These are phyloP conservation scores for Saccostrea glomerata DNA, from an alignment of 1,140 invertebrate species.

Conservation along the genomic window DNA sequence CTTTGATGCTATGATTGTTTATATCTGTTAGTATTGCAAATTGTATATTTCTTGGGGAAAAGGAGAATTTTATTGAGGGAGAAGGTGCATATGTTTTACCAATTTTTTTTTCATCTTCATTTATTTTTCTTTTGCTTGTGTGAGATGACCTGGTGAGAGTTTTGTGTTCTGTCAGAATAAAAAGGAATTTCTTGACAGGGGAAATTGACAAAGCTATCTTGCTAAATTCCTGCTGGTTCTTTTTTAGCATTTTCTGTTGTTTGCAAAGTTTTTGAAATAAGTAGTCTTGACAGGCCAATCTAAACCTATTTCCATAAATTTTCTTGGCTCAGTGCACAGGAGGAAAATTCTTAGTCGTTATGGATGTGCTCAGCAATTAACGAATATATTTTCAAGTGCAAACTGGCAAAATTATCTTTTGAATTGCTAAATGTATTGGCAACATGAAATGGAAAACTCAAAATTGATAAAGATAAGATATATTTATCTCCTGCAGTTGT, in stretches of 20 bases:
- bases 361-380: conserved; percentile 17
- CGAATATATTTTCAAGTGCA: conserved; percentile 22
- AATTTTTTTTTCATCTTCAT: neutral
- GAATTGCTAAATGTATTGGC: conserved; percentile 30
- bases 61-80: neutral
- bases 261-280: conserved; percentile 11
- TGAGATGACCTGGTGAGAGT: neutral
- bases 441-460: conserved; percentile 24
- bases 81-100: conserved; percentile 24
- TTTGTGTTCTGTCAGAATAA: neutral
- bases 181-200: neutral
- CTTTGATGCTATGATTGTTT: neutral
- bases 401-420: conserved; percentile 30
- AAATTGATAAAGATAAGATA: conserved; percentile 27
- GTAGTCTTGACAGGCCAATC: conserved; percentile 17
- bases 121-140: neutral
- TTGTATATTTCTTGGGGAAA: neutral
- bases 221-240: neutral
- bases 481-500: conserved; percentile 30
- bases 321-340: conserved; percentile 18
- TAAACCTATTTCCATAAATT: conserved; percentile 22
- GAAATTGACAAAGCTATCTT: conserved; percentile 22
- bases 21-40: conserved; percentile 17
- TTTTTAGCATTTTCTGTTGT: neutral
- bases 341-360: neutral